phyloP scores from a whole-genome alignment of 2,113 vertebrate genomes.

The Aegithalos caudatus region DNA sequence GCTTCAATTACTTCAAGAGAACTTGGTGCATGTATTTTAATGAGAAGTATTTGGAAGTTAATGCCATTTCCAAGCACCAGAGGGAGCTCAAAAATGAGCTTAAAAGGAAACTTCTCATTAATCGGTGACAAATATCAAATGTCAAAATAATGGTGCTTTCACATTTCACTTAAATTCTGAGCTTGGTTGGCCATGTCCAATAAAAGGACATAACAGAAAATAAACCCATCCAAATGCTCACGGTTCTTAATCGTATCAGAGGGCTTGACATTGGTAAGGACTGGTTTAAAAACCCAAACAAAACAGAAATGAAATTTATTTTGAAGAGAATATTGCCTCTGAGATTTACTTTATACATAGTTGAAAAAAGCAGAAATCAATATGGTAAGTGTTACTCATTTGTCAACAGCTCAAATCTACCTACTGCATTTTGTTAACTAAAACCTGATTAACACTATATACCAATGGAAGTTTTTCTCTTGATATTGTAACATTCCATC shows the following conservation, averaged over 20 bases:
- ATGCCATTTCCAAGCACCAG: slow-evolving; percentile 13
- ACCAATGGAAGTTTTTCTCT: not conserved
- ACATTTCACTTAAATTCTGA: not conserved
- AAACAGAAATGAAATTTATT: not conserved
- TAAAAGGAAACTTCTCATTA: not conserved
- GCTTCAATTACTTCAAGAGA: not conserved
- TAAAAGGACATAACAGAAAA: not conserved
- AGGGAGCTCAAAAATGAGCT: slow-evolving; percentile 34
- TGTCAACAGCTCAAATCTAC: not conserved
- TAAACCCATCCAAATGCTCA: not conserved
- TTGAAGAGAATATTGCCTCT: not conserved
- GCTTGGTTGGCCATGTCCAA: not conserved
- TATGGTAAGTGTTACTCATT: not conserved
- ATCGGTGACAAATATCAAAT: not conserved
- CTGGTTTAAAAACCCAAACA: not conserved
- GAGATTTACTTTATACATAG: not conserved
- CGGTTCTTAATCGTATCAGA: not conserved
- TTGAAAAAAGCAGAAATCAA: not conserved
- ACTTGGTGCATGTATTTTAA: not conserved
- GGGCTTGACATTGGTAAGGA: not conserved
- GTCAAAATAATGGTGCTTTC: not conserved
- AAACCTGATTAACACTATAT: not conserved
- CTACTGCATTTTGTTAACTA: not conserved
- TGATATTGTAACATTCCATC: not conserved
- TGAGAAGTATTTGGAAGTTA: not conserved